phyloP scores from a whole-genome alignment of 35 echinoderm and acorn worm genomes.

The Acanthaster planci region DNA sequence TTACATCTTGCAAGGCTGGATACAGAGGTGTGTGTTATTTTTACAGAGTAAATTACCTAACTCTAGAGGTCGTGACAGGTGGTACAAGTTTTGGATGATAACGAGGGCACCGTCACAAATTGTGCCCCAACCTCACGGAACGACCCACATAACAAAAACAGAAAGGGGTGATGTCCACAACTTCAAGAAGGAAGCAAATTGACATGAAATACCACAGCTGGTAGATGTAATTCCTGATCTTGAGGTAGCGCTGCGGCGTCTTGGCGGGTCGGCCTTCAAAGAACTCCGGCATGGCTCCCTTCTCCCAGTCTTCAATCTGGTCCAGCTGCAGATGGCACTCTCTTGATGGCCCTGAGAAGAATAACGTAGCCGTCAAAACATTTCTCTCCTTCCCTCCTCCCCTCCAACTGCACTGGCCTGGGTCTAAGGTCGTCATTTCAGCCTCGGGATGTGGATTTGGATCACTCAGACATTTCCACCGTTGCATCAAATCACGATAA shows the following conservation, averaged over 20 bases:
- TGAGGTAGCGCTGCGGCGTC: constrained; percentile 63
- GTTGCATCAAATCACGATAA: too few species aligned
- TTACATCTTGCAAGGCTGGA: too few species aligned
- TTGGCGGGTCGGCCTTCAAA: constrained; percentile 41
- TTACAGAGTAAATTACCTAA: neutral
- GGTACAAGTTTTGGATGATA: neutral
- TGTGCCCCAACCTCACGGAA: too few species aligned
- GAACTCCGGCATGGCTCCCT: constrained; percentile 21
- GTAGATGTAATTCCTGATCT: constrained; percentile 71
- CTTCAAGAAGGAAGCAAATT: neutral
- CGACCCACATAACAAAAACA: neutral
- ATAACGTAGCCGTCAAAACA: too few species aligned
- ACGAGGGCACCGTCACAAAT: too few species aligned
- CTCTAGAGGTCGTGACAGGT: neutral
- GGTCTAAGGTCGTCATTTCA: too few species aligned
- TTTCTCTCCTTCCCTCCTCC: too few species aligned
- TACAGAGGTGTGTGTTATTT: too few species aligned
- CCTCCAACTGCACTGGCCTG: too few species aligned
- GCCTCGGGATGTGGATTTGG: too few species aligned
- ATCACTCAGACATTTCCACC: too few species aligned
- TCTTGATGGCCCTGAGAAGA: neutral
- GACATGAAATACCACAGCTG: constrained; percentile 47
- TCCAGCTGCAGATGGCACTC: constrained; percentile 23
- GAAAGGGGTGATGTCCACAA: neutral
- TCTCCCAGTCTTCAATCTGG: constrained; percentile 42